Conservation (phyloP, 1,140 invertebrate genomes). For the Temnothorax curvispinosus region DNA sequence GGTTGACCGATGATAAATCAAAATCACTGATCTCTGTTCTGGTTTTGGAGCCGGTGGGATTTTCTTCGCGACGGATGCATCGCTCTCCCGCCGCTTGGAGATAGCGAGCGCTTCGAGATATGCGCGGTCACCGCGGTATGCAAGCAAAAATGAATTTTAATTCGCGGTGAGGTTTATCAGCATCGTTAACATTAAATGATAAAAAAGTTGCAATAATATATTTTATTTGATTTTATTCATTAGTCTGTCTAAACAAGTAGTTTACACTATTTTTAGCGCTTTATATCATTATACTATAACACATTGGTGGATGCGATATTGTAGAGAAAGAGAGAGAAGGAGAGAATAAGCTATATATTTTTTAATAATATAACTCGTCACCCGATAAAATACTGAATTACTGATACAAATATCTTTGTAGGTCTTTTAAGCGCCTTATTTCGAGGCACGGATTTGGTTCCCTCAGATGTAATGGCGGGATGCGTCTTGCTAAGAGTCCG, state of each 20-base stretch:
- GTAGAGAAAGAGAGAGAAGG: not conserved
- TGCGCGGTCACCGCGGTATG: not conserved
- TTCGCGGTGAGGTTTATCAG: not conserved
- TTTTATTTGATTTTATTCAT: not conserved
- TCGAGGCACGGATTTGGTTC: constrained; percentile 94
- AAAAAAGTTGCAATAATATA: not conserved
- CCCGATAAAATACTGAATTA: not conserved
- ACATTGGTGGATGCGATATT: not conserved
- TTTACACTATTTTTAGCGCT: not conserved
- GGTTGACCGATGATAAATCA: not conserved
- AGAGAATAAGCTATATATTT: not conserved
- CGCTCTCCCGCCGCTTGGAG: not conserved
- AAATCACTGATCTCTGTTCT: constrained; percentile 12
- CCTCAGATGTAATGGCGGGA: constrained; percentile 95
- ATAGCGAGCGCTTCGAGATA: not conserved
- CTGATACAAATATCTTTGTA: constrained; percentile 71
- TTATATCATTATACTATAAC: not conserved
- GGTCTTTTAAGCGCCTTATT: constrained; percentile 91
- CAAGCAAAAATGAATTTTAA: not conserved
- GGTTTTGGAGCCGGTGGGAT: constrained; percentile 35
- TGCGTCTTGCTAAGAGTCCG: constrained; percentile 92
- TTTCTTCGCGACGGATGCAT: constrained; percentile 12
- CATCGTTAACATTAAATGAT: not conserved
- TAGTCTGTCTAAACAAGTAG: not conserved
- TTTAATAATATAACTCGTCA: not conserved